Conservation (phyloP, 2,797 vertebrate genomes). For the Danio choprae region DNA sequence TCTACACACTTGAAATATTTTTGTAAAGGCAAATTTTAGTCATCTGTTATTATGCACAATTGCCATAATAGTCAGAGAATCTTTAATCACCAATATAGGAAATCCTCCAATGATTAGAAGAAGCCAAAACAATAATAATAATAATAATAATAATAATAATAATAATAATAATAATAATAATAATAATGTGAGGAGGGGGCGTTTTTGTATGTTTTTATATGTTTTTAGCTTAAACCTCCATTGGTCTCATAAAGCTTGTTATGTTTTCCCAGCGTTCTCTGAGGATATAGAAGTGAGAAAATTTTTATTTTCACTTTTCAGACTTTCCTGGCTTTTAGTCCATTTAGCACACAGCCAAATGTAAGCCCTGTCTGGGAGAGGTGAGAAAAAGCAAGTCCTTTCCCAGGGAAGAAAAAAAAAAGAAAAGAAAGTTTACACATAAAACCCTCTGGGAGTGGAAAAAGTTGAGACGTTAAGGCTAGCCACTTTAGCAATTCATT, state of each 20-base stretch:
- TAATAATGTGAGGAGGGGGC: neutral
- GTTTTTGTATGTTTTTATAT: conserved; percentile 28
- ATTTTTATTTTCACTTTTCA: conserved; percentile 31
- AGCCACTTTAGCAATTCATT: conserved; percentile 69
- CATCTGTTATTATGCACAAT: neutral
- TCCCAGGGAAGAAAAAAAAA: conserved; percentile 47
- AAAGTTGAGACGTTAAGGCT: conserved; percentile 69
- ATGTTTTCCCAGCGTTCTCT: conserved; percentile 37
- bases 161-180: too few relatives aligned
- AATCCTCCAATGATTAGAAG: conserved; percentile 13
- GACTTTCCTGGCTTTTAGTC: conserved; percentile 1
- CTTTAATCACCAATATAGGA: neutral
- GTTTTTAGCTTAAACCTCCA: conserved; percentile 18
- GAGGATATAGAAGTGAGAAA: conserved; percentile 1
- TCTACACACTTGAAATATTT: too few relatives aligned
- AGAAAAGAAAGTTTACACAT: conserved; percentile 35
- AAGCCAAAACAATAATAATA: too few relatives aligned
- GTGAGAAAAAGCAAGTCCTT: conserved; percentile 61
- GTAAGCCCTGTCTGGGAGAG: conserved; percentile 43
- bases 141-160: too few relatives aligned
- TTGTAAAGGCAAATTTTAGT: neutral
- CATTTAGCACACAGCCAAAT: conserved; percentile 29
- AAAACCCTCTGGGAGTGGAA: conserved; percentile 62
- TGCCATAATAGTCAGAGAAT: neutral
- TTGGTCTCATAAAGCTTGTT: conserved; percentile 20